A percentile compares a stretch with the other conserved stretches of the same genome.
Conservation (phyloP, 2,797 vertebrate species). For the Borostomias antarcticus region DNA sequence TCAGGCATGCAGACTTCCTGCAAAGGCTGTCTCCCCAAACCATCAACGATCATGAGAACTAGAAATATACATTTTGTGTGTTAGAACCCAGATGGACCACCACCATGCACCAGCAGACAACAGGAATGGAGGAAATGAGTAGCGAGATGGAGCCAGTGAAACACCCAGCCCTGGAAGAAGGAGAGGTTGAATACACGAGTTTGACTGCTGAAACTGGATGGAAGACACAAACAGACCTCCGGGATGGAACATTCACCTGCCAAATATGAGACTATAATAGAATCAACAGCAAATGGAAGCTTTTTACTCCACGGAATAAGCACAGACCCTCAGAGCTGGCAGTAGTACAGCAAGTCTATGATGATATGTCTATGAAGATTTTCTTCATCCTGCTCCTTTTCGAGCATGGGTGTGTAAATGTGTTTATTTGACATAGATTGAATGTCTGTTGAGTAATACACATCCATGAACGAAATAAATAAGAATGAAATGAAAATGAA, state of each 20-base stretch:
- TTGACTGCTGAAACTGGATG: neutral
- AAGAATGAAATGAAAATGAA: no score
- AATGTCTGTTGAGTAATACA: no score
- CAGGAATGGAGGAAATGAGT: slow-evolving; percentile 10
- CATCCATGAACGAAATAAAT: no score
- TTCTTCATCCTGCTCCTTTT: no score
- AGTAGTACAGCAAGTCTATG: no score
- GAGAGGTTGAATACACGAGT: slow-evolving; percentile 7
- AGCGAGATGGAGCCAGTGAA: neutral
- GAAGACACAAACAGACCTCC: slow-evolving; percentile 2
- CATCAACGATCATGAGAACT: neutral
- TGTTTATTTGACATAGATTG: no score
- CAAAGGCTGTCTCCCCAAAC: slow-evolving; percentile 6
- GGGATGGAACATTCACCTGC: slow-evolving; percentile 31
- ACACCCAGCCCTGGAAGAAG: neutral
- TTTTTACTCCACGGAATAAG: neutral
- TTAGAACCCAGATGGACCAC: slow-evolving; percentile 23
- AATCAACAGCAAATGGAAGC: slow-evolving; percentile 16
- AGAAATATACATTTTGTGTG: no score
- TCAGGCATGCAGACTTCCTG: neutral
- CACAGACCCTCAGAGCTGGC: slow-evolving; percentile 12
- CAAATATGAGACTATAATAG: slow-evolving; percentile 16
- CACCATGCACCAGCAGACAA: slow-evolving; percentile 10
- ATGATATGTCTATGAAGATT: no score
- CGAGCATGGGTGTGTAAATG: no score